These are phyloP conservation scores for Chroicocephalus ridibundus DNA, from an alignment of 2,113 vertebrate genomes.

Conservation along the genomic window DNA sequence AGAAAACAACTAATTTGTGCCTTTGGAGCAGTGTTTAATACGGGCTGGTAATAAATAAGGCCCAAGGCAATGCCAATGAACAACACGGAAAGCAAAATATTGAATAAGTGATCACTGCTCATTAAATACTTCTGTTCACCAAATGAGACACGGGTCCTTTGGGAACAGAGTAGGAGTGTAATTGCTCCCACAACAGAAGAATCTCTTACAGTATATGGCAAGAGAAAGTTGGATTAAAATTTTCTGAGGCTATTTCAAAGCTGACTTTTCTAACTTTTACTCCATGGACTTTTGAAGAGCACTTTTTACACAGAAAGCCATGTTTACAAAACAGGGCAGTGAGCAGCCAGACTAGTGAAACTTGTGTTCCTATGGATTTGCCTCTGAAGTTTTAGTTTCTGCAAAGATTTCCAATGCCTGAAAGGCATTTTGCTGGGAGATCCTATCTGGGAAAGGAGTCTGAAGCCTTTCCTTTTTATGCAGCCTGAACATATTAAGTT, in stretches of 20 bases:
- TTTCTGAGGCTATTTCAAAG: background rate
- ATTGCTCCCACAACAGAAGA: constrained; percentile 14
- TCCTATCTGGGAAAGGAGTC: background rate
- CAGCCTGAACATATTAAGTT: background rate
- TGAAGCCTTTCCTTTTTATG: background rate
- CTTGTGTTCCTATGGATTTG: background rate
- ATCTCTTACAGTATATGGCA: background rate
- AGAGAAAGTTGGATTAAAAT: background rate
- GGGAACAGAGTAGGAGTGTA: background rate
- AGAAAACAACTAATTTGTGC: background rate
- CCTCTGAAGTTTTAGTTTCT: background rate
- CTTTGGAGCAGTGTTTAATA: background rate
- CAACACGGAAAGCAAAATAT: constrained; percentile 31
- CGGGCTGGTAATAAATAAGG: constrained; percentile 37
- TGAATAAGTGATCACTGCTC: constrained; percentile 49
- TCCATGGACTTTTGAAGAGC: background rate
- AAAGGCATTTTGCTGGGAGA: background rate
- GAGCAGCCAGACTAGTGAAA: background rate
- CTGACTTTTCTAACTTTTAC: background rate
- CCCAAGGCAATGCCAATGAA: background rate
- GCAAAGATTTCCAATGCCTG: background rate
- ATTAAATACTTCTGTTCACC: constrained; percentile 44
- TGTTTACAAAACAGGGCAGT: background rate
- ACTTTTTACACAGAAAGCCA: background rate
- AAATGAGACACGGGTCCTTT: background rate